Evolutionary conservation across 2,888 invertebrate genomes (phyloP).

Genomic region (Yponomeuta cagnagella): DNA sequence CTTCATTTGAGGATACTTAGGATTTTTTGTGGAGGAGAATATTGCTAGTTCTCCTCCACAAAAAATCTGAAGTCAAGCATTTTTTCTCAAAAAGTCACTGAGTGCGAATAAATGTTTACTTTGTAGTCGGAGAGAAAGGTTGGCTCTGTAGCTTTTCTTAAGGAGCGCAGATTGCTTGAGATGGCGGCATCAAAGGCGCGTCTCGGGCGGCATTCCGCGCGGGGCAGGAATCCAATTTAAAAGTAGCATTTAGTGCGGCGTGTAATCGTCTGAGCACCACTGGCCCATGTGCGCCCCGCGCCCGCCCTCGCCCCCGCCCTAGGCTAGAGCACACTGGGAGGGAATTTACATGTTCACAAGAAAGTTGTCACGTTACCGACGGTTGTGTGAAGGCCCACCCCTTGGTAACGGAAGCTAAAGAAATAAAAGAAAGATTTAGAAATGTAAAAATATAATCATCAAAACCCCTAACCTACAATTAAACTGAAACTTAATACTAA

Average conservation of each 20-base stretch:
- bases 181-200: background rate
- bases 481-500: too few species aligned
- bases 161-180: background rate
- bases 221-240: constrained; percentile 33
- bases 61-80: background rate
- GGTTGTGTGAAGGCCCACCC: too few species aligned
- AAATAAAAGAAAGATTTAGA: too few species aligned
- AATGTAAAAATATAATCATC: too few species aligned
- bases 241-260: constrained; percentile 45
- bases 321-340: too few species aligned
- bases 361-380: too few species aligned
- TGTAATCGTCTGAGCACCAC: constrained; percentile 37
- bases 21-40: background rate
- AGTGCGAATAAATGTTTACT: background rate
- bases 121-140: background rate
- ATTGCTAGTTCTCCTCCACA: background rate
- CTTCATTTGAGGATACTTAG: too few species aligned
- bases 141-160: background rate
- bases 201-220: background rate
- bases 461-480: too few species aligned
- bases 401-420: too few species aligned
- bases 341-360: too few species aligned
- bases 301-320: background rate
- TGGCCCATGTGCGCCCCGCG: constrained; percentile 10
- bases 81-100: background rate